Conservation (phyloP, 1,140 invertebrate genomes). For the Sarcophaga peregrina region DNA sequence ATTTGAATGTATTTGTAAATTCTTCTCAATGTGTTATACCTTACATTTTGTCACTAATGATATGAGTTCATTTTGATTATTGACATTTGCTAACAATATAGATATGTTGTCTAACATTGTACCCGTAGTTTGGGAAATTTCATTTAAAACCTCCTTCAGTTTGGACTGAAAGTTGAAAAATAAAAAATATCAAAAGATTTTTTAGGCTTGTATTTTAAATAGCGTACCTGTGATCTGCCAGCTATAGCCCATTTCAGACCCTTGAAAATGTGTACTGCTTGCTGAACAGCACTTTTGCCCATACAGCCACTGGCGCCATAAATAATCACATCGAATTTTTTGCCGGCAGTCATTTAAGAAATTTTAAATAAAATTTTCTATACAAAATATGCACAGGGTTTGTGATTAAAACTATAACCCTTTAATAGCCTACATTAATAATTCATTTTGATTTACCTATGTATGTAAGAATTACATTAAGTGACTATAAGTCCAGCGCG, state of each 20-base stretch:
- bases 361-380: background rate
- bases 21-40: background rate
- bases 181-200: no score
- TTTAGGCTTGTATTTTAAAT: background rate
- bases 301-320: constrained; percentile 87
- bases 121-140: background rate
- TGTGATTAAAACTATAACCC: background rate
- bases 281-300: constrained; percentile 77
- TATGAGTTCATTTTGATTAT: constrained; percentile 11
- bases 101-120: constrained; percentile 1
- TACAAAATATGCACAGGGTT: background rate
- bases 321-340: constrained; percentile 73
- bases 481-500: no score
- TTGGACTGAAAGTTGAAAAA: constrained; percentile 2
- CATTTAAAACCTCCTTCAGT: constrained; percentile 20
- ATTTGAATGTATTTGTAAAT: background rate
- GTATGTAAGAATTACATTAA: no score
- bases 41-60: constrained; percentile 8
- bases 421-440: background rate
- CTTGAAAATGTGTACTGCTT: constrained; percentile 69
- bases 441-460: no score
- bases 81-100: constrained; percentile 27
- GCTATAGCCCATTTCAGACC: constrained; percentile 51
- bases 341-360: background rate
- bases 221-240: constrained; percentile 40